Base-by-base conservation (phyloP, 2,888 invertebrate genomes). In the Thalpophila matura region DNA sequence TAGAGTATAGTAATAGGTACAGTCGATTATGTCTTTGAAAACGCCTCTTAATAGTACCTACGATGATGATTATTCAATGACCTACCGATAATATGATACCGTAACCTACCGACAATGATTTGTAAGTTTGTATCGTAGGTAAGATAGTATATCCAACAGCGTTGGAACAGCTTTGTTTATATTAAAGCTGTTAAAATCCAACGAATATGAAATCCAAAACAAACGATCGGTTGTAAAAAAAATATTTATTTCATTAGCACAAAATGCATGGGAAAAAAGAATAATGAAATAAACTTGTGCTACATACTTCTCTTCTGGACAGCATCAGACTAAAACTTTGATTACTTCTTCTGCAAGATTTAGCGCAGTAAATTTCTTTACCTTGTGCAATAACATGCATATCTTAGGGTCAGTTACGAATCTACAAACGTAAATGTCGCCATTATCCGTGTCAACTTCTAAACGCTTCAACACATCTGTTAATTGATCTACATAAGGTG, bases 361-460 rank as follows among this genome's bases (percentile, higher is more conserved):
- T 1, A 94, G 33, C n/a, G 86, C 86, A 5, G 86, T 87, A 74
- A 95, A 95, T 71, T 91, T 94, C 38, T 91, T 93, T 0, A 88
- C 89, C 59, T 89, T 91, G 58, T 93, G 86, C 43, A 95, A 76
- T 26, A 95, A 68, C 58, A 87, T 84, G 65, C 93, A 94, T 35
- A 94, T 68, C 5, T 80, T 74, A 9, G 89, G 85, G 55, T 94
- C 89, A 1, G 79, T 72, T 1, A 94, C 84, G 50, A 95, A 91
- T 69, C 89, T 93, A 60, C 86, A 83, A 20, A 95, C 78, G 50
- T 91, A 95, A 65, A 95, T 89, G 40, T 93, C 91, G 2, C 91
- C 91, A 58, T 89, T 86, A 20, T 91, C 91, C 0, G 91, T 92
- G 37, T 94, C 91, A 0, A 67, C 78, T 81, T 90, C 90, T 9